Conservation (phyloP, 2,797 vertebrate species). For the Microctenopoma lineatum region DNA sequence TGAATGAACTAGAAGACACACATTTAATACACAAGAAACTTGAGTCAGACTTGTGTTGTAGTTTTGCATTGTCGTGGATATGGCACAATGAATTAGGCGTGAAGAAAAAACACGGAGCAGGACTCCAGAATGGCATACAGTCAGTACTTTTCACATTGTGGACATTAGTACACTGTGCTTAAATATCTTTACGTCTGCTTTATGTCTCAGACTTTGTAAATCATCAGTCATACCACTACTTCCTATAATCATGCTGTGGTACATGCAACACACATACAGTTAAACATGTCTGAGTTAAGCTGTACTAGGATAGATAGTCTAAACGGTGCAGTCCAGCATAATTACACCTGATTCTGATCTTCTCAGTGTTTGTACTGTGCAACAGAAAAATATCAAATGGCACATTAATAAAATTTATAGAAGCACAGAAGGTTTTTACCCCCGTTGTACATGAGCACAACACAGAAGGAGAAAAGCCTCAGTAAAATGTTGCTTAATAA, state of each 20-base stretch:
- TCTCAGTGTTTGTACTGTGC: background rate
- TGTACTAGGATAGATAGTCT: background rate
- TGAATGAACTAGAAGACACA: background rate
- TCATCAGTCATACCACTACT: slow-evolving; percentile 5
- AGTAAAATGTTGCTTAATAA: background rate
- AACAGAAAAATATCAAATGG: background rate
- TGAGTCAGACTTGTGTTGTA: background rate
- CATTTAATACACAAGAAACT: background rate
- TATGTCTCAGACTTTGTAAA: background rate
- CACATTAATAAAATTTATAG: background rate
- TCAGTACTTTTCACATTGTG: slow-evolving; percentile 16
- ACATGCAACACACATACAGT: background rate
- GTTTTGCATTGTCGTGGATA: background rate
- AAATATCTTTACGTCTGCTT: slow-evolving; percentile 8
- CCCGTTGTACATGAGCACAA: background rate
- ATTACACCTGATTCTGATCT: slow-evolving; percentile 10
- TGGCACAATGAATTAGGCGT: slow-evolving; percentile 11
- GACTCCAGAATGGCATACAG: slow-evolving; percentile 6
- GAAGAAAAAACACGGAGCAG: slow-evolving; percentile 17
- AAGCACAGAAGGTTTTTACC: background rate
- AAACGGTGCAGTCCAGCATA: background rate
- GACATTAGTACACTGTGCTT: slow-evolving; percentile 1
- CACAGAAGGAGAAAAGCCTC: background rate
- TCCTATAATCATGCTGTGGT: background rate
- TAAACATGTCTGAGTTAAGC: slow-evolving; percentile 1